Evolutionary conservation across 2,113 vertebrate species (phyloP).

Genomic region (Nematolebias whitei): DNA sequence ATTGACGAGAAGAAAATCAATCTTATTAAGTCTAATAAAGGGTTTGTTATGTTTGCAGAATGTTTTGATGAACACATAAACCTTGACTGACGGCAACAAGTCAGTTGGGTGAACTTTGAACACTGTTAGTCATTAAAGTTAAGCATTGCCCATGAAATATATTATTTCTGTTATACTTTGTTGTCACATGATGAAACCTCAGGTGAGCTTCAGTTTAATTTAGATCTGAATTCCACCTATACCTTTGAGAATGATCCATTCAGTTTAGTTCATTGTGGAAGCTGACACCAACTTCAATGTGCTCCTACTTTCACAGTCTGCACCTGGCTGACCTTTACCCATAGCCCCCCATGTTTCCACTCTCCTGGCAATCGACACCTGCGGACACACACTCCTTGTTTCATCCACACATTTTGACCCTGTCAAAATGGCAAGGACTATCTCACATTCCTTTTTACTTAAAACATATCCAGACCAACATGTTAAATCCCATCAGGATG

Average conservation of each 20-base stretch:
- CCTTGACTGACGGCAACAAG: neutral
- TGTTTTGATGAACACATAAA: conserved; percentile 18
- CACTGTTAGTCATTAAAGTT: neutral
- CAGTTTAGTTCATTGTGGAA: conserved; percentile 21
- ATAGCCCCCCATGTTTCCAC: conserved; percentile 24
- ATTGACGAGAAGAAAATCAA: neutral
- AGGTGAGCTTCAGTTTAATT: conserved; percentile 41
- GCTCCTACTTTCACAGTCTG: conserved; percentile 23
- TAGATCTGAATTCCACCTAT: conserved; percentile 2
- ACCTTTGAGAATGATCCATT: conserved; percentile 16
- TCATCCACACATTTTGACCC: conserved; percentile 46
- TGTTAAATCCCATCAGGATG: conserved; percentile 33
- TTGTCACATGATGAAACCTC: no score
- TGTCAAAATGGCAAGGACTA: conserved; percentile 14
- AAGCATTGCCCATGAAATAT: conserved; percentile 7
- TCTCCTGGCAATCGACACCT: conserved; percentile 41
- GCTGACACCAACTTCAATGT: conserved; percentile 25
- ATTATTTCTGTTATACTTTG: conserved; percentile 16
- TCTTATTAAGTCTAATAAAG: conserved; percentile 57
- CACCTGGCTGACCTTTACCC: conserved; percentile 58
- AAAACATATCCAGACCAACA: conserved; percentile 49
- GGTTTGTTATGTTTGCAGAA: conserved; percentile 17
- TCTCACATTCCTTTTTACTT: conserved; percentile 60
- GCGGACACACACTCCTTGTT: conserved; percentile 44
- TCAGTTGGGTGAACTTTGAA: conserved; percentile 26